Evolutionary conservation across 2,888 invertebrate genomes (phyloP).

Genomic region (Cantharis lateralis): DNA sequence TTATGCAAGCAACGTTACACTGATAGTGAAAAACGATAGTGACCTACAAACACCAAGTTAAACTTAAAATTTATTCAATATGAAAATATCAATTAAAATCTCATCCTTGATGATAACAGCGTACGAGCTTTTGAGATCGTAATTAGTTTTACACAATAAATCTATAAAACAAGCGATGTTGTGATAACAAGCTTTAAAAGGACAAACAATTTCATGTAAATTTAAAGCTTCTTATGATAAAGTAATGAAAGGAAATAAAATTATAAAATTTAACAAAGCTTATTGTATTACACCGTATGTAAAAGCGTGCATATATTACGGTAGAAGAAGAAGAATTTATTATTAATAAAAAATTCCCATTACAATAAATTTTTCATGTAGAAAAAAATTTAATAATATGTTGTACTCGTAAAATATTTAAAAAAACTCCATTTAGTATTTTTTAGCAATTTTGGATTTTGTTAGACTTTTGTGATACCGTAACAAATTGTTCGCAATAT

Average conservation of each 20-base stretch:
- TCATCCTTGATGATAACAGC: neutral
- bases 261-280: neutral
- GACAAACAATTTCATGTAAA: neutral
- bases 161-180: neutral
- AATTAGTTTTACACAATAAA: neutral
- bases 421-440: neutral
- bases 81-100: neutral
- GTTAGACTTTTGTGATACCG: neutral
- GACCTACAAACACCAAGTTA: neutral
- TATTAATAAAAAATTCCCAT: too few species aligned
- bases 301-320: too few species aligned
- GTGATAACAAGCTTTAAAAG: neutral
- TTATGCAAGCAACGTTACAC: neutral
- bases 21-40: neutral
- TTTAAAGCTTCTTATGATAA: neutral
- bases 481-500: neutral
- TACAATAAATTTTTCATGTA: neutral
- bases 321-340: too few species aligned
- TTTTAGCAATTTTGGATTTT: neutral
- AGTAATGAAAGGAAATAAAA: neutral
- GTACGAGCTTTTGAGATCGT: neutral
- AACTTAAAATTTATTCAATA: neutral
- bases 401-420: neutral
- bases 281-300: neutral
- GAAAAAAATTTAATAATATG: neutral